phyloP scores from a whole-genome alignment of 2,888 invertebrate genomes.

The Agrotis exclamationis region DNA sequence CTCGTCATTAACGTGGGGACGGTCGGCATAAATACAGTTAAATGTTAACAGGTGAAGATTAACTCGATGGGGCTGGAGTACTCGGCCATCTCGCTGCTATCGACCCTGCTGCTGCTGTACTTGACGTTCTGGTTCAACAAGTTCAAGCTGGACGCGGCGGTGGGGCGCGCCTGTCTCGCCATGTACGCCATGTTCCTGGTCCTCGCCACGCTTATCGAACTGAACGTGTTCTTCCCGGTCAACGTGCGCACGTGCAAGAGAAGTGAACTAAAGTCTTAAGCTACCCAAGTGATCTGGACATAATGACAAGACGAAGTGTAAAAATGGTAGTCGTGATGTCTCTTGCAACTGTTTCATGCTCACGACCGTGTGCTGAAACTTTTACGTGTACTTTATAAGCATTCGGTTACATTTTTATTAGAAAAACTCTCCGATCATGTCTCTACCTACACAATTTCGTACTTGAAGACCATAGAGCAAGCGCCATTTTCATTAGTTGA shows the following conservation, averaged over 20 bases:
- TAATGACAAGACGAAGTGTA: slow-evolving; percentile 68
- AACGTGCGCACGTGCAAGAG: slow-evolving; percentile 96
- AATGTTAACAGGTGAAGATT: slow-evolving; percentile 93
- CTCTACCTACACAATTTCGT: slow-evolving; percentile 27
- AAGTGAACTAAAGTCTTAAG: slow-evolving; percentile 83
- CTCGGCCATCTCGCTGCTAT: slow-evolving; percentile 96
- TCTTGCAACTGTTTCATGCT: slow-evolving; percentile 68
- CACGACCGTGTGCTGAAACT: slow-evolving; percentile 68
- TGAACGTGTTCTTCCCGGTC: slow-evolving; percentile 98
- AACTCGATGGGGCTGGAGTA: slow-evolving; percentile 98
- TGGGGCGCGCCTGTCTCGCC: slow-evolving; percentile 95
- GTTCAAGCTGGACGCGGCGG: slow-evolving; percentile 96
- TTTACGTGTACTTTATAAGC: slow-evolving; percentile 66
- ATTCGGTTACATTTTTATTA: slow-evolving; percentile 61
- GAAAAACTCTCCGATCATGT: slow-evolving; percentile 48
- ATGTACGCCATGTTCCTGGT: slow-evolving; percentile 97
- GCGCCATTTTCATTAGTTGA: slow-evolving; percentile 43
- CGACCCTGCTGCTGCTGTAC: slow-evolving; percentile 96
- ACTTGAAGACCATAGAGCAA: slow-evolving; percentile 31
- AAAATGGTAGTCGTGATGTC: slow-evolving; percentile 69
- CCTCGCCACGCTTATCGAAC: slow-evolving; percentile 97
- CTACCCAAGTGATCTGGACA: slow-evolving; percentile 70
- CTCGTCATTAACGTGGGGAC: slow-evolving; percentile 14
- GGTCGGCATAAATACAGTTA: slow-evolving; percentile 50
- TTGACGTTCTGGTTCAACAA: slow-evolving; percentile 96